These are phyloP conservation scores for Hemistola chrysoprasaria DNA, from an alignment of 2,888 invertebrate genomes.

Conservation along the genomic window DNA sequence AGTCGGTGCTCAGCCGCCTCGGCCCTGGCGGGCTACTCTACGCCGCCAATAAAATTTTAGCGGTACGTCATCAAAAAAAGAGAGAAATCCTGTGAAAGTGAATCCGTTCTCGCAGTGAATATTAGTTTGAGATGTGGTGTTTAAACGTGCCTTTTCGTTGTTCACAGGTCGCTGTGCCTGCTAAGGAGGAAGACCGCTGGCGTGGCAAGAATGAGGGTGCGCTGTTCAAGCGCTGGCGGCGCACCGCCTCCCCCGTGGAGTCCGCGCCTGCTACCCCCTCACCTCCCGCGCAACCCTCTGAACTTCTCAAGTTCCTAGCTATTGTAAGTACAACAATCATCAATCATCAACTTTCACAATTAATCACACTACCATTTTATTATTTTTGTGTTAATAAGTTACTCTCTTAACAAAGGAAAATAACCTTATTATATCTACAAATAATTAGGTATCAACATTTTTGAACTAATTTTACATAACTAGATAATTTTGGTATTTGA, in stretches of 20 bases:
- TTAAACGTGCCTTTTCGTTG: constrained; percentile 70
- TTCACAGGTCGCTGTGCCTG: constrained; percentile 75
- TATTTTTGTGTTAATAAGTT: too few species aligned
- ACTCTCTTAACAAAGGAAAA: neutral
- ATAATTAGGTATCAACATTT: too few species aligned
- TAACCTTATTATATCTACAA: too few species aligned
- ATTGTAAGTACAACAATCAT: constrained; percentile 85
- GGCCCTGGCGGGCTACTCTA: constrained; percentile 76
- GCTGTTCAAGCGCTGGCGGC: constrained; percentile 74
- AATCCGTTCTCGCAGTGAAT: constrained; percentile 31
- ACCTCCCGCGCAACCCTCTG: constrained; percentile 64
- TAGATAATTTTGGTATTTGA: too few species aligned
- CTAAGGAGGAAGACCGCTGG: constrained; percentile 77
- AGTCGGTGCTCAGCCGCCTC: constrained; percentile 70
- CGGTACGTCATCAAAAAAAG: constrained; percentile 69
- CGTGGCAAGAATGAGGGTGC: constrained; percentile 70
- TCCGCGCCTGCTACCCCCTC: constrained; percentile 47
- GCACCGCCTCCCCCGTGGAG: constrained; percentile 54
- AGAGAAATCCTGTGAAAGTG: constrained; percentile 39
- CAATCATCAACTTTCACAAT: too few species aligned
- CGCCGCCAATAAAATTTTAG: constrained; percentile 76
- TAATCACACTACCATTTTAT: too few species aligned
- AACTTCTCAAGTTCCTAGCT: constrained; percentile 87
- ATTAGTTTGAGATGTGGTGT: constrained; percentile 50
- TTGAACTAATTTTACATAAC: too few species aligned